Percentiles rank a stretch among this genome's conserved stretches.
These are phyloP conservation scores for Syrrhaptes paradoxus DNA, from an alignment of 2,113 vertebrate species.

Conservation along the genomic window DNA sequence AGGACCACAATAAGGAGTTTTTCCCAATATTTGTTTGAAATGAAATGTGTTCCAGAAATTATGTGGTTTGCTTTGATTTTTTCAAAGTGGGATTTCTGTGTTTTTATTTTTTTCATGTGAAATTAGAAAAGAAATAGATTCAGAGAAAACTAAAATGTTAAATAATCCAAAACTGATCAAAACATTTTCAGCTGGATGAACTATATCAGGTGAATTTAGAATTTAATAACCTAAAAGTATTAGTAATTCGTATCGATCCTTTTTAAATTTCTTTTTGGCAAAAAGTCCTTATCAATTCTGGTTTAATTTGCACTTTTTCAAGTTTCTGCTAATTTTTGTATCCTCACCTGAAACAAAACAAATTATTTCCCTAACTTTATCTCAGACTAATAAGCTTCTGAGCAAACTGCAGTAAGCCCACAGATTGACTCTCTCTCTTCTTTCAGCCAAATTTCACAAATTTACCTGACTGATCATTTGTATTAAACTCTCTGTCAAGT, in stretches of 20 bases:
- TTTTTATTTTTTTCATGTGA: background rate
- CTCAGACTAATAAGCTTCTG: background rate
- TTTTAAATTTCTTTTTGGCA: background rate
- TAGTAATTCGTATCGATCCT: background rate
- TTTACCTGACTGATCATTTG: background rate
- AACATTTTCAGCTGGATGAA: background rate
- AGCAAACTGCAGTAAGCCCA: background rate
- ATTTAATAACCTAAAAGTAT: background rate
- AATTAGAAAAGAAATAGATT: background rate
- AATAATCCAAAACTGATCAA: background rate
- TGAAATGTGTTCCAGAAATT: background rate
- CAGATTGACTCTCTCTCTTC: background rate
- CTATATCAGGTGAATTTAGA: background rate
- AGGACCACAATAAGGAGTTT: constrained; percentile 21
- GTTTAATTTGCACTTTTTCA: background rate
- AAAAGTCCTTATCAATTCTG: background rate
- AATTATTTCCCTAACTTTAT: background rate
- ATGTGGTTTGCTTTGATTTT: background rate
- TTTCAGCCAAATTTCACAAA: background rate
- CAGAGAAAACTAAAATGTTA: background rate
- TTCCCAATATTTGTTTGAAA: background rate
- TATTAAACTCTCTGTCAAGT: background rate
- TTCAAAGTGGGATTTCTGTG: background rate
- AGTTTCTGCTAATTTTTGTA: background rate
- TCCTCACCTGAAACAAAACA: background rate